Base-by-base conservation (phyloP, 2,113 vertebrate genomes). In the Cyrtonyx montezumae region DNA sequence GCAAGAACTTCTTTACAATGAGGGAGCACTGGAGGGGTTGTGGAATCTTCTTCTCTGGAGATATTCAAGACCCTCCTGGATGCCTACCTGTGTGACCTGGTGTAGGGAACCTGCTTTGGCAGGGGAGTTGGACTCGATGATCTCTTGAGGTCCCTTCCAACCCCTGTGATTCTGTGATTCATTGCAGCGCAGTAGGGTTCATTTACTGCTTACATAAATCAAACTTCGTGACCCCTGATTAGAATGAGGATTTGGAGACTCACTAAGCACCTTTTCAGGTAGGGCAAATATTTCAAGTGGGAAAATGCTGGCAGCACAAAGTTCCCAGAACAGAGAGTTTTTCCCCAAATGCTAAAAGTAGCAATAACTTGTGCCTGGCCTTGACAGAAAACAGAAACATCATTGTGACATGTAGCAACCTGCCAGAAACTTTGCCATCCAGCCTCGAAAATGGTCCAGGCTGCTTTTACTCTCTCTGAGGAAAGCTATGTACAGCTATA, bases 331-430 rank as follows among this genome's bases (percentile, higher is more conserved):
- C 55, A 84, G 26, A 48, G 21, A 62, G 8, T 7, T 82, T 21
- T 93, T 71, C 13, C 32, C 8, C 22, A 81, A 63, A 56, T 1
- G 11, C 0, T 43, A 11, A 75, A 71, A 84, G 61, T 26, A 56
- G 6, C 2, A 10, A 23, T 13, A 73, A 6, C 22, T 32, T 11
- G 17, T 13, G 13, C 21, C 59, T 73, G 40, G 8, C 13, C 59
- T 71, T 81, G 79, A 75, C 75, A 90, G 32, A 62, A 85, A 88
- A 28, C 71, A 89, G 78, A 81, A 79, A 69, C 40, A 48, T 79
- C 45, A 34, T 21, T 76, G 63, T 87, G 34, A 58, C 34, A 45
- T 4, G 4, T 11, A 56, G 62, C n/a, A 89, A 62, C n/a, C 40
- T 69, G 61, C 26, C 49, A 73, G 71, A 87, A 88, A 81, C n/a